Conservation (phyloP, 2,797 vertebrate genomes). For the Lagothrix lagotricha region DNA sequence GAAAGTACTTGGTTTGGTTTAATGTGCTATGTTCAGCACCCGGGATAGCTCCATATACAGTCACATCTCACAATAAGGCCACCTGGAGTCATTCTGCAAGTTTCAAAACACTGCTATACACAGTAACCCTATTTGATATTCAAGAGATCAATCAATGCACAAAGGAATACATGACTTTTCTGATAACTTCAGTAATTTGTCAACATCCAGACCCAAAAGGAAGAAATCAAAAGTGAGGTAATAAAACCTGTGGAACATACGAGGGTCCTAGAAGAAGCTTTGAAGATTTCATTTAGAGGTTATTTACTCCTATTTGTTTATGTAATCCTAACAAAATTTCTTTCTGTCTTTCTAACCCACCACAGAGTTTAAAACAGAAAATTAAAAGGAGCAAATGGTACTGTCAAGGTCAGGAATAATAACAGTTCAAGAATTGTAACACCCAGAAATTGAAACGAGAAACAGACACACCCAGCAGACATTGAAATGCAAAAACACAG, state of each 20-base stretch:
- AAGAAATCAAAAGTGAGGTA: too few relatives aligned
- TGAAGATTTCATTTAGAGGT: neutral
- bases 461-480: neutral
- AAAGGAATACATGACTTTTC: neutral
- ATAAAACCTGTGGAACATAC: neutral
- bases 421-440: neutral
- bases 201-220: neutral
- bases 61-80: too few relatives aligned
- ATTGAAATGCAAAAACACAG: rapidly evolving
- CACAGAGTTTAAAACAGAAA: neutral
- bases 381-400: neutral
- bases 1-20: neutral
- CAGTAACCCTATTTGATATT: neutral
- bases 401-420: rapidly evolving
- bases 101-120: neutral
- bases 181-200: neutral
- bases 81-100: neutral
- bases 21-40: neutral
- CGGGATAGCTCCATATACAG: too few relatives aligned
- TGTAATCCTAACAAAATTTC: neutral
- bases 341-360: neutral
- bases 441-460: neutral
- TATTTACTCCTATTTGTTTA: neutral
- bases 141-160: neutral
- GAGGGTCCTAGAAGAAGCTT: neutral